Evolutionary conservation across 2,888 invertebrate genomes (phyloP).

Genomic region (Polyommatus icarus): DNA sequence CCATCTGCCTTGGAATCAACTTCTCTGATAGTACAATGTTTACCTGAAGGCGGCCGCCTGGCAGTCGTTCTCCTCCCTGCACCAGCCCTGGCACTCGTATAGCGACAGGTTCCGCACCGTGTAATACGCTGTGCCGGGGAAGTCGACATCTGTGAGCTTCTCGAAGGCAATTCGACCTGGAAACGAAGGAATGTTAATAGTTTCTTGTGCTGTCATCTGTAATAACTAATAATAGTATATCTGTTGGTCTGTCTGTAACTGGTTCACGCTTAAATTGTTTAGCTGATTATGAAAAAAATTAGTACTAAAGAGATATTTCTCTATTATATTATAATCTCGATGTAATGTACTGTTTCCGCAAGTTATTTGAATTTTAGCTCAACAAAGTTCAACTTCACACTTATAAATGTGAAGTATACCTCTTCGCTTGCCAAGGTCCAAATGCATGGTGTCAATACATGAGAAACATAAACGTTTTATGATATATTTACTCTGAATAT

Average conservation of each 20-base stretch:
- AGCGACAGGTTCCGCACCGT: constrained; percentile 94
- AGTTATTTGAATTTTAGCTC: too few relatives aligned
- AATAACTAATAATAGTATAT: too few relatives aligned
- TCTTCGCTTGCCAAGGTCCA: background rate
- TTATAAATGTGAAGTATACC: background rate
- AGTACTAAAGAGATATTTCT: too few relatives aligned
- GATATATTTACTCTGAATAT: background rate
- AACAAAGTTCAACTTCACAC: too few relatives aligned
- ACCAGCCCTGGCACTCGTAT: constrained; percentile 97
- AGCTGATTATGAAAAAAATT: too few relatives aligned
- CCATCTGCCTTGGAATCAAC: too few relatives aligned
- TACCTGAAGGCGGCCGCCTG: constrained; percentile 92
- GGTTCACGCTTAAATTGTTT: too few relatives aligned
- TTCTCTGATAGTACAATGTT: too few relatives aligned
- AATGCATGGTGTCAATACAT: background rate
- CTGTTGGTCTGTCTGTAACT: too few relatives aligned
- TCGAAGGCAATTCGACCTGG: constrained; percentile 93
- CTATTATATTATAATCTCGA: too few relatives aligned
- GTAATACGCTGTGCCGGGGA: constrained; percentile 94
- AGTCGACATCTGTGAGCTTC: constrained; percentile 95
- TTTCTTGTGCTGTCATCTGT: too few relatives aligned
- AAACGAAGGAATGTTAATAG: constrained; percentile 45
- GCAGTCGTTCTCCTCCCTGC: constrained; percentile 94
- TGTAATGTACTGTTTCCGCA: too few relatives aligned
- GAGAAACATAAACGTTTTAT: background rate